Evolutionary conservation across 2,888 invertebrate genomes (phyloP).

Genomic region (Gordius sp.): DNA sequence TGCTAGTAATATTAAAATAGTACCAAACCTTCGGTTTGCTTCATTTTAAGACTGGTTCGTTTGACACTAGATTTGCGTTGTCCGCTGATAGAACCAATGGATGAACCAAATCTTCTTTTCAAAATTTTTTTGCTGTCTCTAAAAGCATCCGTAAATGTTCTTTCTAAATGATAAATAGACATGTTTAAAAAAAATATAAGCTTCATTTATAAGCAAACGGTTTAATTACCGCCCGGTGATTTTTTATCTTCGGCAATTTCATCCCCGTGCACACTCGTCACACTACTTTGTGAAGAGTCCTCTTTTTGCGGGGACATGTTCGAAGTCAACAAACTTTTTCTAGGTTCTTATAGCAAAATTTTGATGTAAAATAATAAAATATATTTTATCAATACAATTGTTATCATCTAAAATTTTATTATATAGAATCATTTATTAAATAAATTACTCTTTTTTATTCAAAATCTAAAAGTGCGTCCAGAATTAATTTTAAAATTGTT

Average conservation of each 20-base stretch:
- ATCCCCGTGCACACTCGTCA: neutral
- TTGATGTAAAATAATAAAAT: too few relatives aligned
- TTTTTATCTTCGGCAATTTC: neutral
- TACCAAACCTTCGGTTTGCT: neutral
- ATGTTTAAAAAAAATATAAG: too few relatives aligned
- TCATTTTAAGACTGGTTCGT: neutral
- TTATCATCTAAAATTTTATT: too few relatives aligned
- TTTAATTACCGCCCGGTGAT: neutral
- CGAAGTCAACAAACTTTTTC: neutral
- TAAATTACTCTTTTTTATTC: too few relatives aligned
- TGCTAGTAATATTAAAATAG: neutral
- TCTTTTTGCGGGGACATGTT: slow-evolving; percentile 2
- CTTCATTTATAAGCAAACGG: too few relatives aligned
- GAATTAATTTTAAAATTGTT: too few relatives aligned
- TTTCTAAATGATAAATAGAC: too few relatives aligned
- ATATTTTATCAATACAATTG: too few relatives aligned
- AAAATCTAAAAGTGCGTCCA: too few relatives aligned
- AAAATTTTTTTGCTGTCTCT: neutral
- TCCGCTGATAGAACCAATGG: neutral
- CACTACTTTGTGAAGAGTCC: slow-evolving; percentile 5
- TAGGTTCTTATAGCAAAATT: too few relatives aligned
- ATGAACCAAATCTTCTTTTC: slow-evolving; percentile 1
- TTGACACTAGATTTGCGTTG: neutral
- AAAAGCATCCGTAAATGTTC: too few relatives aligned
- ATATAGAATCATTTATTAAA: too few relatives aligned